Evolutionary conservation across 2,113 vertebrate species (phyloP), one percentile per base, ranked within the genome.

Genomic region (Callopanchax toddi): DNA sequence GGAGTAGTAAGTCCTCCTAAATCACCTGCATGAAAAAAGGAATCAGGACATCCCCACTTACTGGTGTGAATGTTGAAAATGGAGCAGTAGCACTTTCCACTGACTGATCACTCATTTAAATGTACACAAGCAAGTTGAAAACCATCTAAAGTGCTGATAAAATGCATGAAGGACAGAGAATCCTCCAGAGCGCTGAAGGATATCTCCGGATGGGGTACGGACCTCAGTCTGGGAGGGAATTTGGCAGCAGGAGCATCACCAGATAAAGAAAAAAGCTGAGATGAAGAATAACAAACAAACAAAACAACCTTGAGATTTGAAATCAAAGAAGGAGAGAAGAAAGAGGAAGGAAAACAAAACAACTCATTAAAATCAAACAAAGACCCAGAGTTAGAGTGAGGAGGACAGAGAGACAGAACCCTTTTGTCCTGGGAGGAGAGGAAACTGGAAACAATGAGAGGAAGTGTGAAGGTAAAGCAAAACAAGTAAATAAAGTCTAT

Each of bases 361-460:
- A 62, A 48, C 32, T 76, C 63, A 72, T 82, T 82, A 65, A 76
- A 82, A 72, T 53, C 42, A 17, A 53, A 58, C 54, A 61, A 67
- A 74, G 46, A 51, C 56, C 36, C 45, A 11, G 0, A 8, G 25
- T 46, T 51, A 42, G 36, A 37, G 12, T 12, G n/a, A 13, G 44
- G 57, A 18, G 32, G 32, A 40, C 39, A 40, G 42, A 23, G 7
- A 46, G n/a, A 42, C 37, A n/a, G n/a, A n/a, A n/a, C n/a, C n/a
- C n/a, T n/a, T n/a, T n/a, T n/a, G n/a, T n/a, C n/a, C n/a, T n/a
- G 6, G 20, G 20, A 20, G 6, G 57, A 18, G 26, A 50, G 23
- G 43, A 20, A 46, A 53, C 22, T 25, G 15, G 16, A 60, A n/a
- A 23, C 0, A 22, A 50, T 49, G 62, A 13, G 16, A 21, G 46